phyloP scores from a whole-genome alignment of 1,140 invertebrate species.

The Tetraneura akinire region DNA sequence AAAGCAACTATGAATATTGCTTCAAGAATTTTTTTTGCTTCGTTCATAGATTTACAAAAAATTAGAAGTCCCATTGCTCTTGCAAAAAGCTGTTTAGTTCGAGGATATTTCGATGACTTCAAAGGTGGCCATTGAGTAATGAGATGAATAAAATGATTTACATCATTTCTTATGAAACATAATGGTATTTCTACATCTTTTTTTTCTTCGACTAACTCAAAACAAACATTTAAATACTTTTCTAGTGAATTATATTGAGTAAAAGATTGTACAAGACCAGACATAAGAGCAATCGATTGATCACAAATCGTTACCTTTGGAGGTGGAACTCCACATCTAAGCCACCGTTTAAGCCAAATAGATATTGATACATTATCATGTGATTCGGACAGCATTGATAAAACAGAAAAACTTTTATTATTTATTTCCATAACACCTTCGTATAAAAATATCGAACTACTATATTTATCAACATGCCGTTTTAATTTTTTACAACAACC shows the following conservation, averaged over 20 bases:
- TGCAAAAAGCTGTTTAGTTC: neutral
- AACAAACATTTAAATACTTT: neutral
- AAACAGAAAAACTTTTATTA: too few relatives aligned
- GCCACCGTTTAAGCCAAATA: too few relatives aligned
- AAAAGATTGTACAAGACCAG: neutral
- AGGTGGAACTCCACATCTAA: too few relatives aligned
- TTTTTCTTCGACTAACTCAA: neutral
- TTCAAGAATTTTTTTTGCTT: neutral
- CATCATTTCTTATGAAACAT: conserved; percentile 7
- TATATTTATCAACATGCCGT: too few relatives aligned
- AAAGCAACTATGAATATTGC: conserved; percentile 5
- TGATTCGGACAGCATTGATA: too few relatives aligned
- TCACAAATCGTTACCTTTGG: too few relatives aligned
- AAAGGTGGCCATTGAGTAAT: neutral
- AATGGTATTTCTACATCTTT: neutral
- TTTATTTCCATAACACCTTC: too few relatives aligned
- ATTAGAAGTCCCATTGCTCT: neutral
- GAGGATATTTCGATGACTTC: neutral
- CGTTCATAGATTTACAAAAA: neutral
- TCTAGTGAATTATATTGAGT: neutral
- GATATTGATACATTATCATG: too few relatives aligned
- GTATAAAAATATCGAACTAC: too few relatives aligned
- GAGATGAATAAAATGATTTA: conserved; percentile 1
- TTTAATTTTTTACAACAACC: too few relatives aligned
- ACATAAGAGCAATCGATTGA: too few relatives aligned